phyloP scores from a whole-genome alignment of 2,888 invertebrate species.

The Nysson spinosus region DNA sequence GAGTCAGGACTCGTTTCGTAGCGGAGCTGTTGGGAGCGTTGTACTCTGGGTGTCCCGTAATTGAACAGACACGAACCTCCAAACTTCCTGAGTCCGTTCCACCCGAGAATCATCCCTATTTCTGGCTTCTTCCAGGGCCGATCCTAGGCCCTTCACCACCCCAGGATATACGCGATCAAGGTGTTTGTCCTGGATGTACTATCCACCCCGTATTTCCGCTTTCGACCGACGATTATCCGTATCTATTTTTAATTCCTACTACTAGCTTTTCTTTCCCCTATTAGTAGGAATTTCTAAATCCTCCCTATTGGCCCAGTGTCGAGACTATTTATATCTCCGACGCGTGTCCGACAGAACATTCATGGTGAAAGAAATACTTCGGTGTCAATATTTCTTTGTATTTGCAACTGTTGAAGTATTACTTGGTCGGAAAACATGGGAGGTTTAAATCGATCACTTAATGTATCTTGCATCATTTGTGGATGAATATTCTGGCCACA shows the following conservation, averaged over 20 bases:
- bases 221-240: conserved; percentile 12
- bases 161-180: conserved; percentile 13
- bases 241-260: conserved; percentile 12
- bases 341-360: no score
- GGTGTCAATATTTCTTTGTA: no score
- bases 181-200: conserved; percentile 12
- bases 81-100: conserved; percentile 36
- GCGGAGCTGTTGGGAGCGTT: conserved; percentile 35
- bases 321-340: no score
- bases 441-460: no score
- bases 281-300: background rate
- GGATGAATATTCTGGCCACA: no score
- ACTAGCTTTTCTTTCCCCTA: background rate
- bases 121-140: conserved; percentile 21
- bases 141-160: conserved; percentile 11
- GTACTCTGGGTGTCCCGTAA: conserved; percentile 50
- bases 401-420: no score
- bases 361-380: no score
- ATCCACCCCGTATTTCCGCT: conserved; percentile 19
- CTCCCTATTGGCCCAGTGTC: no score
- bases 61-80: conserved; percentile 54
- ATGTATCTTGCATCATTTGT: no score
- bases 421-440: no score
- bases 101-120: conserved; percentile 27
- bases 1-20: conserved; percentile 41